Evolutionary conservation across 2,888 invertebrate species (phyloP).

Genomic region (Orgyia antiqua): DNA sequence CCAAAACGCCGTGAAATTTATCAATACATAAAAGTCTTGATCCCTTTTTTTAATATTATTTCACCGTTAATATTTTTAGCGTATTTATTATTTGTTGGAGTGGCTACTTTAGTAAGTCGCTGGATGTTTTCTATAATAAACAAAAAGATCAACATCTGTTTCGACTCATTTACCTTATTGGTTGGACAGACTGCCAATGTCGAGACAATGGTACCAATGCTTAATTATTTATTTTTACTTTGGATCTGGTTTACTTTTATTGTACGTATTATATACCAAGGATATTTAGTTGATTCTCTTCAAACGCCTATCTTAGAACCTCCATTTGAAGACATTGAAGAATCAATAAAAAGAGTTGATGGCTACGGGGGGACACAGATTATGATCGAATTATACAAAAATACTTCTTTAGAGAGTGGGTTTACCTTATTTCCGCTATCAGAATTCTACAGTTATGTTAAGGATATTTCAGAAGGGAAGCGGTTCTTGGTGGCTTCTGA

Average conservation of each 20-base stretch:
- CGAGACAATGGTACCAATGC: conserved; percentile 30
- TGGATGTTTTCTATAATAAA: conserved; percentile 14
- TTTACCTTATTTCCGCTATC: conserved; percentile 21
- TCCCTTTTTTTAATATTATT: conserved; percentile 35
- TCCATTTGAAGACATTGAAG: conserved; percentile 29
- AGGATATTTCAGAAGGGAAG: conserved; percentile 34
- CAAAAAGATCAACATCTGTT: conserved; percentile 18
- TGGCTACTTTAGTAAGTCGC: conserved; percentile 18
- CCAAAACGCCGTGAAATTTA: conserved; percentile 38
- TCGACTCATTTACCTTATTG: conserved; percentile 37
- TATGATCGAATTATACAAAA: conserved; percentile 28
- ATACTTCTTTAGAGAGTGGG: conserved; percentile 26
- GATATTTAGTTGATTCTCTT: conserved; percentile 40
- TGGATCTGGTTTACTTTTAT: conserved; percentile 57
- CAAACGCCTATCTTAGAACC: conserved; percentile 38
- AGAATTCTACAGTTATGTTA: conserved; percentile 22
- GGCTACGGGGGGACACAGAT: conserved; percentile 35
- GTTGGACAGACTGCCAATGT: conserved; percentile 41
- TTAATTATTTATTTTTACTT: conserved; percentile 37
- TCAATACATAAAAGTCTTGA: conserved; percentile 38
- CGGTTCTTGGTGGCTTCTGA: conserved; percentile 37
- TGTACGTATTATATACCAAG: conserved; percentile 47
- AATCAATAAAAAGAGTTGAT: conserved; percentile 34
- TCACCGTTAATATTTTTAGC: conserved; percentile 31
- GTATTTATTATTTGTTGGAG: conserved; percentile 24